Percentiles rank a stretch among this genome's conserved stretches.
Conservation (phyloP, 2,113 vertebrate genomes). For the Scalopus aquaticus region DNA sequence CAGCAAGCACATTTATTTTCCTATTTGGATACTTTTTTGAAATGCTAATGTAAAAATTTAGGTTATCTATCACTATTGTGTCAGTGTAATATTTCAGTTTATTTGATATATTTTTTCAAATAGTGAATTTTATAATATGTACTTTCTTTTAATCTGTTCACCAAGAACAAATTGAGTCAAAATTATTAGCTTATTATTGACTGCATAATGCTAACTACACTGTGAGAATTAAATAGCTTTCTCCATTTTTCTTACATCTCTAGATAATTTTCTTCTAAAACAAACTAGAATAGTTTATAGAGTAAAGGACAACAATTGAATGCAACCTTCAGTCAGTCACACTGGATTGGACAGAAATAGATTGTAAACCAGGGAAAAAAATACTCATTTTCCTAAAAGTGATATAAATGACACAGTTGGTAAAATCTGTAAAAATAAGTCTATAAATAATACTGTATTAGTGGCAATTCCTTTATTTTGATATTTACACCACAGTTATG, state of each 20-base stretch:
- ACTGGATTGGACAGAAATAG: too few species aligned
- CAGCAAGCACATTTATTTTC: not conserved
- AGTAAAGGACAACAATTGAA: not conserved
- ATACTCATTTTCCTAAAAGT: not conserved
- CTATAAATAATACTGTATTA: not conserved
- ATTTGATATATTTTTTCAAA: not conserved
- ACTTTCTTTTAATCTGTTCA: not conserved
- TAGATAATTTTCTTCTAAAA: constrained; percentile 1
- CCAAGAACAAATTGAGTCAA: not conserved
- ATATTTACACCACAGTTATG: not conserved
- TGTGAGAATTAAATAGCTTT: constrained; percentile 4
- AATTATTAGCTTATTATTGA: not conserved
- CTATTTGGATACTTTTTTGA: not conserved
- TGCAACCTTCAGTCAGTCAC: not conserved
- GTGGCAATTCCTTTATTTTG: not conserved
- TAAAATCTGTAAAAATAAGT: not conserved
- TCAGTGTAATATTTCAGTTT: not conserved
- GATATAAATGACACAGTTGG: not conserved
- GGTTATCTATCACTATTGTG: not conserved
- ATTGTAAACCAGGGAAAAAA: not conserved
- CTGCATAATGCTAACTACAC: not conserved
- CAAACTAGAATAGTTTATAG: not conserved
- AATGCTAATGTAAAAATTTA: not conserved
- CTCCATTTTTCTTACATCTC: not conserved
- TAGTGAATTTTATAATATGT: constrained; percentile 17